Conservation (phyloP, 1,140 invertebrate genomes). For the Tetramorium simillimum region DNA sequence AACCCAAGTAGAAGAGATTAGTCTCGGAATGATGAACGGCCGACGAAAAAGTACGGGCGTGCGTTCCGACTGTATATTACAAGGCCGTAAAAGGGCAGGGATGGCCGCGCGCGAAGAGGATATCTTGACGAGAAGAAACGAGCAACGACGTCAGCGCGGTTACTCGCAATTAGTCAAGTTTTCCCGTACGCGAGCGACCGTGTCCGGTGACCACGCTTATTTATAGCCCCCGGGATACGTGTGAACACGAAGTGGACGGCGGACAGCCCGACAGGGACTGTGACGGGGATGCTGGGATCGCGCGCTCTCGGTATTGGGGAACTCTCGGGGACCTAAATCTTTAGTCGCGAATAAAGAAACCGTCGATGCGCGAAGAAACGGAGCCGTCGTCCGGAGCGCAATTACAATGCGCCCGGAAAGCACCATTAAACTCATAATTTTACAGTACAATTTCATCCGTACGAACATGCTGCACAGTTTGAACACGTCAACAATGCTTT, state of each 20-base stretch:
- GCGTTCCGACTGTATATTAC: slow-evolving; percentile 68
- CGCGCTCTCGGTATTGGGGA: not conserved
- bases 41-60: slow-evolving; percentile 70
- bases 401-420: not conserved
- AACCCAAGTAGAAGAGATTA: slow-evolving; percentile 78
- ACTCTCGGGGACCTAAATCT: slow-evolving; percentile 11
- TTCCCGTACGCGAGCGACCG: slow-evolving; percentile 63
- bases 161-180: slow-evolving; percentile 78
- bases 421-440: not conserved
- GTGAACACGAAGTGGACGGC: slow-evolving; percentile 71
- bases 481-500: not conserved
- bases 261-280: slow-evolving; percentile 19
- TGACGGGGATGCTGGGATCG: not conserved
- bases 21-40: slow-evolving; percentile 73
- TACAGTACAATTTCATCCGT: not conserved
- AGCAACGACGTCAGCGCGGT: slow-evolving; percentile 64
- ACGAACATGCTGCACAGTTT: not conserved
- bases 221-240: slow-evolving; percentile 68
- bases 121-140: slow-evolving; percentile 70
- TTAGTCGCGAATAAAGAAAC: slow-evolving; percentile 13
- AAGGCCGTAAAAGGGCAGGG: slow-evolving; percentile 15
- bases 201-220: slow-evolving; percentile 69
- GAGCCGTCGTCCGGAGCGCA: not conserved
- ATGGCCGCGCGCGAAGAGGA: slow-evolving; percentile 48
- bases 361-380: not conserved